Evolutionary conservation across 2,888 invertebrate species (phyloP).

Genomic region (Metallyticus violacea): DNA sequence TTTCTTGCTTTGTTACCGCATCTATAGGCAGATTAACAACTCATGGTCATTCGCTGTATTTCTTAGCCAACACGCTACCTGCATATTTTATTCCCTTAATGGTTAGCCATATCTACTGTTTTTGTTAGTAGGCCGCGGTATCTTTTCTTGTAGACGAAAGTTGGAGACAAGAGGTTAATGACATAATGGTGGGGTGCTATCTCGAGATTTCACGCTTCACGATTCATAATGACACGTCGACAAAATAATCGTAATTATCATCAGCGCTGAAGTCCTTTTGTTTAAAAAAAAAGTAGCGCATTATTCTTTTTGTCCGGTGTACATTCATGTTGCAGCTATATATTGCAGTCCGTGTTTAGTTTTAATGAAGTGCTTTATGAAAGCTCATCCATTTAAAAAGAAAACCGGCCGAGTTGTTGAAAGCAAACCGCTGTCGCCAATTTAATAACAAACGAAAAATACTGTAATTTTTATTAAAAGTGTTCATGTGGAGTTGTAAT

Average conservation of each 20-base stretch:
- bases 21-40: too few species aligned
- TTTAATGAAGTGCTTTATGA: slow-evolving; percentile 8
- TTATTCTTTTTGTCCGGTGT: not conserved
- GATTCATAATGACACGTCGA: slow-evolving; percentile 21
- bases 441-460: slow-evolving; percentile 10
- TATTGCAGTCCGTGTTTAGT: not conserved
- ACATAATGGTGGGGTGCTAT: slow-evolving; percentile 22
- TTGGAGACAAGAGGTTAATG: slow-evolving; percentile 13
- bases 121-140: too few species aligned
- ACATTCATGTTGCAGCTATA: not conserved
- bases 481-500: slow-evolving; percentile 2
- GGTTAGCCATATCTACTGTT: too few species aligned
- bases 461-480: slow-evolving; percentile 12
- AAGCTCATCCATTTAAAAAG: not conserved
- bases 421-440: slow-evolving; percentile 10
- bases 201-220: slow-evolving; percentile 24
- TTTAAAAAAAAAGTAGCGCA: not conserved
- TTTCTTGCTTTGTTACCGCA: too few species aligned
- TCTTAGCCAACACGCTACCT: too few species aligned
- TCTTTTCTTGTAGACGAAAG: not conserved
- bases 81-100: too few species aligned
- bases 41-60: too few species aligned
- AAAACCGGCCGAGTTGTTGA: not conserved
- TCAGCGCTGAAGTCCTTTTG: not conserved
- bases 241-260: slow-evolving; percentile 20